phyloP scores from a whole-genome alignment of 2,797 vertebrate genomes.

The Sebastes nivosus region DNA sequence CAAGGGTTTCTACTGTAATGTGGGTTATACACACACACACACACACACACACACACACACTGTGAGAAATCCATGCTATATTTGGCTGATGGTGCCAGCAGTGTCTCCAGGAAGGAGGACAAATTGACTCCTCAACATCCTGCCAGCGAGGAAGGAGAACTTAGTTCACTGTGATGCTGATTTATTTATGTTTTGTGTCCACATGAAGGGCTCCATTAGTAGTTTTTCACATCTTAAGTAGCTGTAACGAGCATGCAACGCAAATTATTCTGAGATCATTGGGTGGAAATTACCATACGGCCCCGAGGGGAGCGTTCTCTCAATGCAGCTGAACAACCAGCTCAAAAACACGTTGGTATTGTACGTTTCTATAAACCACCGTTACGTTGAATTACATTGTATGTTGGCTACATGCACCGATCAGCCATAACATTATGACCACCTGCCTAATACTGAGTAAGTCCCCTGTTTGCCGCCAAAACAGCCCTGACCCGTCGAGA shows the following conservation, averaged over 20 bases:
- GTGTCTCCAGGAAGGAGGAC: conserved; percentile 24
- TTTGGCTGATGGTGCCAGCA: conserved; percentile 26
- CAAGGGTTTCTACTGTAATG: not conserved
- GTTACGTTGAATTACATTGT: too few relatives aligned
- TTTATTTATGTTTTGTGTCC: not conserved
- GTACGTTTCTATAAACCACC: too few relatives aligned
- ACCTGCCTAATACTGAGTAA: too few relatives aligned
- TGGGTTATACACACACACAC: not conserved
- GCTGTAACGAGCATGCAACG: not conserved
- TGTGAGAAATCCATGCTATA: not conserved
- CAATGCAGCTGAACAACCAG: not conserved
- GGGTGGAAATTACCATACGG: not conserved
- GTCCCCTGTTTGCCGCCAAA: too few relatives aligned
- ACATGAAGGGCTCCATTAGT: not conserved
- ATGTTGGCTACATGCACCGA: too few relatives aligned
- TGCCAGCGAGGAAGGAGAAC: conserved; percentile 3
- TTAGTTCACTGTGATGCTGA: not conserved
- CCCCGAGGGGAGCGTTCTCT: not conserved
- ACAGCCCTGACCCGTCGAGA: too few relatives aligned
- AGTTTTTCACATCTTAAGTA: not conserved
- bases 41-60: not conserved
- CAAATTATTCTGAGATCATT: not conserved
- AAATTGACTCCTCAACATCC: conserved; percentile 1
- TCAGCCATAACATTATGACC: too few relatives aligned
- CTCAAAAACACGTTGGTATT: too few relatives aligned